These are phyloP conservation scores for Meles meles DNA, from an alignment of 2,113 vertebrate species.

Conservation along the genomic window DNA sequence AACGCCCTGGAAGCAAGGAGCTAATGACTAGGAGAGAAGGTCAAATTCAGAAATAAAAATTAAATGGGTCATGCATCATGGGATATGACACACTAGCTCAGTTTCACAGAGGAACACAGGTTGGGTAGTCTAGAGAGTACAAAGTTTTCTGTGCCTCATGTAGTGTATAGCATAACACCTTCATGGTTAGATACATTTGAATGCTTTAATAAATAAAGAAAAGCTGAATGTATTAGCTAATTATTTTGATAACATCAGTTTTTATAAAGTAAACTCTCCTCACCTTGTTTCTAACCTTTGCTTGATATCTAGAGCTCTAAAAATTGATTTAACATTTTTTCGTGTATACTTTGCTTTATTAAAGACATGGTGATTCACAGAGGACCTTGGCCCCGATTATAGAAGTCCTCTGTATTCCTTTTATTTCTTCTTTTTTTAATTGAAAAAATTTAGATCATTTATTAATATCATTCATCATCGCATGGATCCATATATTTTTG, in stretches of 20 bases:
- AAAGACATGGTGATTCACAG: background rate
- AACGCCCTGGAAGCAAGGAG: no score
- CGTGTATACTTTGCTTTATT: background rate
- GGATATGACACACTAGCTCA: no score
- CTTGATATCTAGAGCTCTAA: background rate
- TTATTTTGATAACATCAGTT: background rate
- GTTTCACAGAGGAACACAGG: no score
- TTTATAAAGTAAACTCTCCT: background rate
- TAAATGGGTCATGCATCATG: no score
- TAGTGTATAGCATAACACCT: no score
- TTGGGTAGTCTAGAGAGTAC: no score
- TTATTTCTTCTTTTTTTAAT: background rate
- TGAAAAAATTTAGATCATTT: background rate
- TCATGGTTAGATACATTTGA: no score
- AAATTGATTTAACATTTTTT: background rate
- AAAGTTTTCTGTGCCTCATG: no score
- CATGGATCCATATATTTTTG: background rate
- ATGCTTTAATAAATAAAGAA: no score
- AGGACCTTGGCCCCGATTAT: background rate
- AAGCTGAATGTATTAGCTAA: no score
- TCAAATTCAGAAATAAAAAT: no score
- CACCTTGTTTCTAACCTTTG: background rate
- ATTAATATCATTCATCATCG: background rate
- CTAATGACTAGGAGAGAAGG: no score
- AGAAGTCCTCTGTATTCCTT: background rate